Conservation (phyloP, 1,140 invertebrate species). For the Mactra quadrangularis region DNA sequence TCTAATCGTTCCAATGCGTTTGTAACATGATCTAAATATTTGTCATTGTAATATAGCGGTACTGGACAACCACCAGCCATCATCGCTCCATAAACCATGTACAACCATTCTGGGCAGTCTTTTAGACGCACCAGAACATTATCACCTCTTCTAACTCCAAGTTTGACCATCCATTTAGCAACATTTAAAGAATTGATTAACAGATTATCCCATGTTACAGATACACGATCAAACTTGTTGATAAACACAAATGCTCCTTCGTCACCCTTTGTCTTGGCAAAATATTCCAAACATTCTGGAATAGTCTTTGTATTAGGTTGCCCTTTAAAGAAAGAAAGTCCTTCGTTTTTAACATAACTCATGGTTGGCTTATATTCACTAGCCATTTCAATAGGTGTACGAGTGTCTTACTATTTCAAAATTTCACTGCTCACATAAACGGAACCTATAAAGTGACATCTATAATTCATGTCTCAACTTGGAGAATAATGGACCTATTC, state of each 20-base stretch:
- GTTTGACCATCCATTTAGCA: background rate
- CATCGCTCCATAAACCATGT: constrained; percentile 14
- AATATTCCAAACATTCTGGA: background rate
- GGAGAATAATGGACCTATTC: no score
- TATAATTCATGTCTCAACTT: no score
- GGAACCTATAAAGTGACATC: no score
- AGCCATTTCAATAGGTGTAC: no score
- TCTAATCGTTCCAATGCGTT: constrained; percentile 7
- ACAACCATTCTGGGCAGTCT: constrained; percentile 29
- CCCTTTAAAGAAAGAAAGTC: no score
- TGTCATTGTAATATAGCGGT: background rate
- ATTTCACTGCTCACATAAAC: no score
- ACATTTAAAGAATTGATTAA: background rate
- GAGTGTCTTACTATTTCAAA: no score
- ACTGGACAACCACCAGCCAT: constrained; percentile 1
- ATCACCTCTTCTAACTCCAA: constrained; percentile 22
- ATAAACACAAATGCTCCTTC: constrained; percentile 35
- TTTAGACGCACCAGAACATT: constrained; percentile 7
- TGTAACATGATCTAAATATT: background rate
- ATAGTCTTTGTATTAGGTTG: no score
- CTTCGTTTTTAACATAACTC: no score
- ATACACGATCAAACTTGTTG: background rate
- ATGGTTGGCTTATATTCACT: no score
- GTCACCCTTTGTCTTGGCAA: background rate
- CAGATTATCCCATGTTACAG: constrained; percentile 18